Base-by-base conservation (phyloP, 2,113 vertebrate species). In the Conger conger region DNA sequence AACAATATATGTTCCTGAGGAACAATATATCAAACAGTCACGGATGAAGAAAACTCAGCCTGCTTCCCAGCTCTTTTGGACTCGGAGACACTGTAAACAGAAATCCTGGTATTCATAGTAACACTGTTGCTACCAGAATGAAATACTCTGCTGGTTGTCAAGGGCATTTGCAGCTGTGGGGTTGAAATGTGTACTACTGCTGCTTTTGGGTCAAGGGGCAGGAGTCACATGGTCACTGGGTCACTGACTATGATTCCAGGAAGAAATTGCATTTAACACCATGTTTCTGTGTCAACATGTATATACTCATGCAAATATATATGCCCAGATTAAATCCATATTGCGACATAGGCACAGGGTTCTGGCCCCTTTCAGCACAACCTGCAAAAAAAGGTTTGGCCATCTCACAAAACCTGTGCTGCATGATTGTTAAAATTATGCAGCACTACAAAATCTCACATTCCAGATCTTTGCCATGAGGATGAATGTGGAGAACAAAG, bases 131-230 rank as follows among this genome's bases (percentile, higher is more conserved):
- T 87, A 89, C 87, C 88, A 84, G 82, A 45, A 86, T 81, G 86
- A 92, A 92, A 91, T 87, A 90, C 86, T 87, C 5, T 82, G 81
- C 87, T 42, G 80, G 91, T 93, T 86, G 92, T 92, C 91, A 93
- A 90, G 92, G 91, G 57, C 92, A 87, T 87, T 88, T 90, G 88
- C 93, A 94, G 94, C 92, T 93, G 93, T 92, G 83, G 77, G 86
- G 86, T 54, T 91, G 89, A 93, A 89, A 91, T 53, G 45, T 87
- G 90, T 83, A 88, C 83, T 90, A 87, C 89, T 86, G 80, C 88
- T 91, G 86, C 86, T 85, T n/a, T 53, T 9, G 17, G 79, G 87
- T 93, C 93, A 94, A 91, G 85, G 91, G 91, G 93, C 89, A 85
- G 0, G 45, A 35, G 85, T 83, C n/a, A 84, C 86, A 79, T 88